Evolutionary conservation across 2,888 invertebrate species (phyloP).

Genomic region (Netelia fuscicornis): DNA sequence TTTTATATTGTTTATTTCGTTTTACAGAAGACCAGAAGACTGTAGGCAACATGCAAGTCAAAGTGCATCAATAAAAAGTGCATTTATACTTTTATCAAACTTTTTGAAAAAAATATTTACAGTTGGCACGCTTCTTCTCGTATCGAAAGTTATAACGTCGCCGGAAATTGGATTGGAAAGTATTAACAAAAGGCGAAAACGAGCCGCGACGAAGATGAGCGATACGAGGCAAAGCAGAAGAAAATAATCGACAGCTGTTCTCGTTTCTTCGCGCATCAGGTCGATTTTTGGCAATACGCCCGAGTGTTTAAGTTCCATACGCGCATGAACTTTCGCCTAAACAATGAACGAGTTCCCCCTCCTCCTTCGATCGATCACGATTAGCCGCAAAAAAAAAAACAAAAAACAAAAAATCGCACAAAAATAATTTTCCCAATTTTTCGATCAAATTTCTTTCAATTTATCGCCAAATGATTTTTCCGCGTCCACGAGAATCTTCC

Average conservation of each 20-base stretch:
- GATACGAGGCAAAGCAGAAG: not conserved
- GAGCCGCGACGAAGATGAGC: not conserved
- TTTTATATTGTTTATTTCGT: too few species aligned
- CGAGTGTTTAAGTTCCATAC: not conserved
- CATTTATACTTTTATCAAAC: constrained; percentile 52
- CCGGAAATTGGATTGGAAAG: not conserved
- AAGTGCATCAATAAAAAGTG: constrained; percentile 11
- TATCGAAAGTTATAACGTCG: not conserved
- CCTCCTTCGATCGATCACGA: not conserved
- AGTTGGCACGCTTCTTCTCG: not conserved
- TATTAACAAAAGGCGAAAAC: not conserved
- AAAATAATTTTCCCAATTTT: not conserved
- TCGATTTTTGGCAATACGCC: constrained; percentile 41
- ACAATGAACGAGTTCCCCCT: not conserved
- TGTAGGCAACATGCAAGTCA: not conserved
- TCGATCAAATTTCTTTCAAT: too few species aligned
- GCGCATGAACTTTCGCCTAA: not conserved
- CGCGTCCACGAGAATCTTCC: too few species aligned
- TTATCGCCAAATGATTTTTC: too few species aligned
- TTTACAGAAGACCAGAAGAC: not conserved
- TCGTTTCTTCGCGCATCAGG: constrained; percentile 18
- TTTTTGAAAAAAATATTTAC: constrained; percentile 37
- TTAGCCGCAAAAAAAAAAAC: not conserved
- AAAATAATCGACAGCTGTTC: not conserved
- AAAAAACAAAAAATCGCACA: not conserved